phyloP scores from a whole-genome alignment of 2,797 vertebrate genomes.

The Huso huso region DNA sequence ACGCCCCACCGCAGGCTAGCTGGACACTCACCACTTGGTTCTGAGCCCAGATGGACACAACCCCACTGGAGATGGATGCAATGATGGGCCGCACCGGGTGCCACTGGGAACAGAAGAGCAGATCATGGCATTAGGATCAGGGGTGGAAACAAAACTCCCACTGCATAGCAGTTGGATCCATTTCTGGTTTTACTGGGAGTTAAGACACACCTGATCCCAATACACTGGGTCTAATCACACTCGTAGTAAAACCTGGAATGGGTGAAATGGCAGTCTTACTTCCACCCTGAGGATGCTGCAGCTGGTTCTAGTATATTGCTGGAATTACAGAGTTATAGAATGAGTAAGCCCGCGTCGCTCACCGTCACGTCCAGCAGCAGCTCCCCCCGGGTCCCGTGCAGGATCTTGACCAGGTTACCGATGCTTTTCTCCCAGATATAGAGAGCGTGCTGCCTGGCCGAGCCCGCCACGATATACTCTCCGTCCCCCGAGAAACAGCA shows the following conservation, averaged over 20 bases:
- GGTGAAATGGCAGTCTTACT: no score
- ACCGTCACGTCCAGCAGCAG: conserved; percentile 91
- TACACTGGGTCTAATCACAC: no score
- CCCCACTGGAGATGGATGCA: conserved; percentile 92
- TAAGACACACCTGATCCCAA: no score
- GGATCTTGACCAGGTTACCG: conserved; percentile 93
- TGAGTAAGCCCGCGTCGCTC: conserved; percentile 35
- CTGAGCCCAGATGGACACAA: conserved; percentile 97
- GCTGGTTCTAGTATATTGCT: no score
- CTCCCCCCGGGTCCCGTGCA: conserved; percentile 89
- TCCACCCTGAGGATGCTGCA: no score
- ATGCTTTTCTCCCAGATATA: conserved; percentile 99
- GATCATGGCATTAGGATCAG: no score
- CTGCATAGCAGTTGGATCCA: no score
- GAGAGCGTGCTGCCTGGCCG: conserved; percentile 86
- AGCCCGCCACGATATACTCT: conserved; percentile 93
- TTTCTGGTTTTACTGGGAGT: no score
- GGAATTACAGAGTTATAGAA: no score
- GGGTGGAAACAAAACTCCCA: no score
- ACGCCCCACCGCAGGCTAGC: not conserved
- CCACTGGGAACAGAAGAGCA: conserved; percentile 63
- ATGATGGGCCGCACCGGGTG: conserved; percentile 95
- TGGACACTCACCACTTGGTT: conserved; percentile 86
- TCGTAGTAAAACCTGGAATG: no score
- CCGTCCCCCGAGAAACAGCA: conserved; percentile 96